phyloP scores from a whole-genome alignment of 1,140 invertebrate genomes.

The Brachionus paranguensis region DNA sequence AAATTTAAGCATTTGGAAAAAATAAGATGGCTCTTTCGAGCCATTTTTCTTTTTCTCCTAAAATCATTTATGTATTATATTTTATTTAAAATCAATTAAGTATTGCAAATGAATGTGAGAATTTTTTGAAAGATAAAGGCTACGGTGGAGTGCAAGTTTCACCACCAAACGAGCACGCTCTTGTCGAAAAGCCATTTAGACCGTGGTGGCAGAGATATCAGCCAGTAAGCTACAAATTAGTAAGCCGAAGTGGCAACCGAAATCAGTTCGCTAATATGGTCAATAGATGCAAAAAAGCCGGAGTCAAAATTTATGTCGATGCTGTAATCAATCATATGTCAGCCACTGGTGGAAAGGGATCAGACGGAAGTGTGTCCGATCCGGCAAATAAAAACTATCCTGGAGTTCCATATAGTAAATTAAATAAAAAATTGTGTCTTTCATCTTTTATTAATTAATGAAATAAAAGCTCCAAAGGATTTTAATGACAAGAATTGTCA shows the following conservation, averaged over 20 bases:
- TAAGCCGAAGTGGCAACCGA: constrained; percentile 72
- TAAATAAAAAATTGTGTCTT: neutral
- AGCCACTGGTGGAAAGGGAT: constrained; percentile 54
- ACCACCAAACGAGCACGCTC: constrained; percentile 48
- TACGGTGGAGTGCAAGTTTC: constrained; percentile 42
- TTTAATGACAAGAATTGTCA: constrained; percentile 48
- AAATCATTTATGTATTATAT: too few species aligned
- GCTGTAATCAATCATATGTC: constrained; percentile 82
- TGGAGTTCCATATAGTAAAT: constrained; percentile 56
- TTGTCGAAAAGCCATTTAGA: constrained; percentile 49
- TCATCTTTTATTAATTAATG: neutral
- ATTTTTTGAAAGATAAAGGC: constrained; percentile 60
- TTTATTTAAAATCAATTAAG: constrained; percentile 61
- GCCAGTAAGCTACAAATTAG: constrained; percentile 73
- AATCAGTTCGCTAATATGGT: too few species aligned
- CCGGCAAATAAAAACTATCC: constrained; percentile 53
- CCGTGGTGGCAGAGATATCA: constrained; percentile 81
- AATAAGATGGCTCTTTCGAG: too few species aligned
- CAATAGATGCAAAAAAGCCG: constrained; percentile 68
- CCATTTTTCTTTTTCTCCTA: too few species aligned
- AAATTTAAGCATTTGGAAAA: too few species aligned
- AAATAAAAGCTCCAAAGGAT: constrained; percentile 36
- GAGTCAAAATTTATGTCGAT: constrained; percentile 77
- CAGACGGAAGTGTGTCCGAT: constrained; percentile 51
- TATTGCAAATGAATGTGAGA: constrained; percentile 73